These are phyloP conservation scores for Andrena chrysosceles DNA, from an alignment of 2,888 invertebrate genomes.

Conservation along the genomic window DNA sequence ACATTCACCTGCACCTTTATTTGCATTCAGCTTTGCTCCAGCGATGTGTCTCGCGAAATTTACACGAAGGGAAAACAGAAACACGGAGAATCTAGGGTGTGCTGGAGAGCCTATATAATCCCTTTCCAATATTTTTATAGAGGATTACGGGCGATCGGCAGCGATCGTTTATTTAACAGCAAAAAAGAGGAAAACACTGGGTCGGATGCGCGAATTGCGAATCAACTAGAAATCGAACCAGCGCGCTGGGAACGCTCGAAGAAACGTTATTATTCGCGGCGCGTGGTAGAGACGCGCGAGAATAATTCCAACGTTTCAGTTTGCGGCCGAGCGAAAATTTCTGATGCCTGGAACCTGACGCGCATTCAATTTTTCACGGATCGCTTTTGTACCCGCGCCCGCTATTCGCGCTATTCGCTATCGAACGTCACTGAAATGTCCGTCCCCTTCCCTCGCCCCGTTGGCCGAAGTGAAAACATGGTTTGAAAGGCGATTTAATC, in stretches of 20 bases:
- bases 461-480: not conserved
- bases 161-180: not conserved
- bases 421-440: slow-evolving; percentile 8
- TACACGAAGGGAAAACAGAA: too few species aligned
- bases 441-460: not conserved
- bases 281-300: slow-evolving; percentile 1
- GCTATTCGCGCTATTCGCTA: slow-evolving; percentile 9
- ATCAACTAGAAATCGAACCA: slow-evolving; percentile 13
- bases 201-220: not conserved
- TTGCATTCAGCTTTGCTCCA: not conserved
- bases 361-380: slow-evolving; percentile 24
- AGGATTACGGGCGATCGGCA: slow-evolving; percentile 29
- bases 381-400: slow-evolving; percentile 11
- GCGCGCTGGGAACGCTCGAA: not conserved
- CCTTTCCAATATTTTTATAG: slow-evolving; percentile 31
- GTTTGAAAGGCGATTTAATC: slow-evolving; percentile 22
- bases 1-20: not conserved
- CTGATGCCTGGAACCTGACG: slow-evolving; percentile 4
- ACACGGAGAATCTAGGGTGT: not conserved
- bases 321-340: slow-evolving; percentile 10
- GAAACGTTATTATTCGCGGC: not conserved
- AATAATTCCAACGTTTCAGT: slow-evolving; percentile 19
- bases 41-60: not conserved
- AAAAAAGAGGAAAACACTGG: not conserved
- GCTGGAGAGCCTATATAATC: slow-evolving; percentile 12